Percentiles rank a stretch among this genome's conserved stretches.
Conservation (phyloP, 2,888 invertebrate species). For the Cryptosula pallasiana region DNA sequence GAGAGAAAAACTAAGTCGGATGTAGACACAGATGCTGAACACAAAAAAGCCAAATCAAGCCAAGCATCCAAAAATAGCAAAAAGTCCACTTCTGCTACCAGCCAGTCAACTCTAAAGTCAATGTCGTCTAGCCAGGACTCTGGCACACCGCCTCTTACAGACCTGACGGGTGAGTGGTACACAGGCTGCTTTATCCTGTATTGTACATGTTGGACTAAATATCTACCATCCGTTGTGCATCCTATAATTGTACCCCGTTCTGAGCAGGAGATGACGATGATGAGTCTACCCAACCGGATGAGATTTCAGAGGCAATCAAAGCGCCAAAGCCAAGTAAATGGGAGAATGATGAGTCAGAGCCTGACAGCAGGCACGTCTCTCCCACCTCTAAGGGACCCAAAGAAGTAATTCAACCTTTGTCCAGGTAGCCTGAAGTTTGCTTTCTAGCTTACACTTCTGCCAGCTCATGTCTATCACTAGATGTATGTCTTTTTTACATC, state of each 20-base stretch:
- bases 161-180: not conserved
- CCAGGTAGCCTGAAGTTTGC: too few species aligned
- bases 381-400: not conserved
- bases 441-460: not conserved
- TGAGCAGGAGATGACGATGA: not conserved
- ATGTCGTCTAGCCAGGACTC: not conserved
- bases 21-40: not conserved
- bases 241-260: too few species aligned
- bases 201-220: too few species aligned
- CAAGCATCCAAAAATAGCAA: not conserved
- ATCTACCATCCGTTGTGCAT: too few species aligned
- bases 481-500: not conserved
- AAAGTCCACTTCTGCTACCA: not conserved
- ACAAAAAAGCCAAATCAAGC: not conserved
- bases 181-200: too few species aligned
- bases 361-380: not conserved
- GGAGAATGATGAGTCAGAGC: constrained; percentile 67
- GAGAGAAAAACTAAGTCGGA: not conserved
- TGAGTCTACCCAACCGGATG: constrained; percentile 24
- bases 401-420: not conserved
- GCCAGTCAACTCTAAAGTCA: not conserved
- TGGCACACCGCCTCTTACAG: not conserved
- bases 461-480: not conserved
- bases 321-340: constrained; percentile 77
- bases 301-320: constrained; percentile 37